These are phyloP conservation scores for Volucella inanis DNA, from an alignment of 2,888 invertebrate species.

Conservation along the genomic window DNA sequence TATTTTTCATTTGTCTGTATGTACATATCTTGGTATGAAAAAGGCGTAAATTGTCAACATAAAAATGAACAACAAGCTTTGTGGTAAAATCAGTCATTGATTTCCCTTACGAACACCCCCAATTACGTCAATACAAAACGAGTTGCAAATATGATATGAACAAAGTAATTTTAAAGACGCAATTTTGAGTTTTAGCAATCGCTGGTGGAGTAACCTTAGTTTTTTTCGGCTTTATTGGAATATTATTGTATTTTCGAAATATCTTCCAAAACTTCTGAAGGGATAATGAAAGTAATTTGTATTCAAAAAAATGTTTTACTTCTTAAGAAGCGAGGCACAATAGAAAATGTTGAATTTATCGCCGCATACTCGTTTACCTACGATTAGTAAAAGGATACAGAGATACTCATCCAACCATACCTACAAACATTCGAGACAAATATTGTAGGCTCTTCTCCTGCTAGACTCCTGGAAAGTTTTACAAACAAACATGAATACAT, in stretches of 20 bases:
- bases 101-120: slow-evolving; percentile 19
- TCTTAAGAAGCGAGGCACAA: slow-evolving; percentile 34
- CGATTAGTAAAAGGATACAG: not conserved
- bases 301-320: slow-evolving; percentile 63
- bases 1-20: slow-evolving; percentile 3
- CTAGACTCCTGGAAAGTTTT: not conserved
- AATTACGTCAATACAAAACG: slow-evolving; percentile 17
- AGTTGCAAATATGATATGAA: slow-evolving; percentile 33
- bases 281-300: slow-evolving; percentile 72
- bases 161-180: slow-evolving; percentile 54
- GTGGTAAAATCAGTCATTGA: slow-evolving; percentile 3
- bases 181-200: slow-evolving; percentile 64
- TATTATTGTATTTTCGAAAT: slow-evolving; percentile 66
- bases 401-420: not conserved
- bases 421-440: not conserved
- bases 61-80: not conserved
- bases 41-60: slow-evolving; percentile 25
- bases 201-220: slow-evolving; percentile 54
- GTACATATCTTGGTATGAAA: not conserved
- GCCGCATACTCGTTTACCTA: slow-evolving; percentile 14
- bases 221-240: slow-evolving; percentile 46
- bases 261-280: slow-evolving; percentile 51
- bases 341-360: slow-evolving; percentile 60
- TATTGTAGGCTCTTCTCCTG: not conserved
- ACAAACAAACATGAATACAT: no score